Evolutionary conservation across 2,113 vertebrate genomes (phyloP).

Genomic region (Macrotus californicus): DNA sequence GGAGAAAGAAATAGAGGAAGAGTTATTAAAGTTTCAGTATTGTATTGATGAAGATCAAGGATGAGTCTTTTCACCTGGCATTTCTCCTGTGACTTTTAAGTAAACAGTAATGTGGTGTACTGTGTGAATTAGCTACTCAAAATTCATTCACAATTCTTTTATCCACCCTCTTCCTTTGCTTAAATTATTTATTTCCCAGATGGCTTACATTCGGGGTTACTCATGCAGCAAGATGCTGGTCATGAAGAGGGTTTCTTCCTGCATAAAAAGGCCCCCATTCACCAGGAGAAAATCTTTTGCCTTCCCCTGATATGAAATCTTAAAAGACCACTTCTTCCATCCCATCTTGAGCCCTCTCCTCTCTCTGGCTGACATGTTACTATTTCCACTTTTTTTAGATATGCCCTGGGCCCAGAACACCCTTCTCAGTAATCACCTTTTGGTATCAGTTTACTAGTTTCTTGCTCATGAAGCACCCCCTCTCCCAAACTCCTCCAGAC

Average conservation of each 20-base stretch:
- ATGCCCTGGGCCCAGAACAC: fast-evolving
- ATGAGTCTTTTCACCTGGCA: neutral
- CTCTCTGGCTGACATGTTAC: neutral
- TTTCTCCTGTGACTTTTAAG: neutral
- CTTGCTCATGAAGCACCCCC: neutral
- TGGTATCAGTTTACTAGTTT: fast-evolving
- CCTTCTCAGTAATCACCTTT: neutral
- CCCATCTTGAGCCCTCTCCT: neutral
- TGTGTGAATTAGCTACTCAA: neutral
- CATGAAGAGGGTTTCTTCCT: neutral
- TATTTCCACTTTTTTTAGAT: neutral
- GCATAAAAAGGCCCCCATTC: neutral
- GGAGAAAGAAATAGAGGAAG: neutral
- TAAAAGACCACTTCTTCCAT: neutral
- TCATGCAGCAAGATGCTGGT: neutral
- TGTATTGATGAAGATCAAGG: neutral
- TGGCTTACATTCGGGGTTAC: neutral
- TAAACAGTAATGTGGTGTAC: neutral
- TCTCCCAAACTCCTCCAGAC: neutral
- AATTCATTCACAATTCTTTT: neutral
- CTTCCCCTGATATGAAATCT: neutral
- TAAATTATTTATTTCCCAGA: neutral
- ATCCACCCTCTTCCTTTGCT: neutral
- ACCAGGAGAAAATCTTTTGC: neutral
- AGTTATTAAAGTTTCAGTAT: neutral